Base-by-base conservation (phyloP, 2,888 invertebrate species). In the Phyto melanocephala region DNA sequence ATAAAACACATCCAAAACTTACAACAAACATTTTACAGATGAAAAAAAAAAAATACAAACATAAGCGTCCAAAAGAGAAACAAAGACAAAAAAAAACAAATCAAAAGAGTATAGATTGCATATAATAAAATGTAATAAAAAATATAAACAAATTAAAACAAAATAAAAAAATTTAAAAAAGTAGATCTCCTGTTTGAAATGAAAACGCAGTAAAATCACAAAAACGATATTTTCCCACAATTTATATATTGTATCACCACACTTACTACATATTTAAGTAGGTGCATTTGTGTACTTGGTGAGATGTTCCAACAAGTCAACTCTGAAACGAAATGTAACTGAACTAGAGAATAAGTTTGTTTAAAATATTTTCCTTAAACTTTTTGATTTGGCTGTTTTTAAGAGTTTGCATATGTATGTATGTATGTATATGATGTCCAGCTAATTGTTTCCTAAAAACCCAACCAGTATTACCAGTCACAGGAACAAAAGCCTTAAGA, bases 221-320 rank as follows among this genome's bases (percentile, higher is more conserved):
- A 75, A 68, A 81, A 75, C 20, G 68, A 65, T 42, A 81, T 81
- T 81, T 81, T 81, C 81, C 81, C 81, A 81, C 81, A 78, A 72
- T 81, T 81, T 52, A 77, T 80, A 60, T 20, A 75, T 70, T 65
- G 75, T 33, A 56, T 47, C 28, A 62, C 17, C 15, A 15, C 47
- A n/a, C 15, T 15, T 42, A 42, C 10, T n/a, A 42, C 20, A 20
- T 37, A 58, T 11, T 4, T 40, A 37, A 24, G 8, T 15, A 8
- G 17, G 20, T 58, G 1, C 20, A 37, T 1, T 2, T 54, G 15
- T 54, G 1, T 33, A 24, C 17, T n/a, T n/a, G n/a, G n/a, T n/a
- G n/a, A n/a, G n/a, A n/a, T n/a, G n/a, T n/a, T n/a, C n/a, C n/a
- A n/a, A n/a, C n/a, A n/a, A n/a, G n/a, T n/a, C n/a, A n/a, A n/a